Evolutionary conservation across 1,140 invertebrate species (phyloP), one percentile per base, ranked within the genome.

Genomic region (Drosophila bocqueti): DNA sequence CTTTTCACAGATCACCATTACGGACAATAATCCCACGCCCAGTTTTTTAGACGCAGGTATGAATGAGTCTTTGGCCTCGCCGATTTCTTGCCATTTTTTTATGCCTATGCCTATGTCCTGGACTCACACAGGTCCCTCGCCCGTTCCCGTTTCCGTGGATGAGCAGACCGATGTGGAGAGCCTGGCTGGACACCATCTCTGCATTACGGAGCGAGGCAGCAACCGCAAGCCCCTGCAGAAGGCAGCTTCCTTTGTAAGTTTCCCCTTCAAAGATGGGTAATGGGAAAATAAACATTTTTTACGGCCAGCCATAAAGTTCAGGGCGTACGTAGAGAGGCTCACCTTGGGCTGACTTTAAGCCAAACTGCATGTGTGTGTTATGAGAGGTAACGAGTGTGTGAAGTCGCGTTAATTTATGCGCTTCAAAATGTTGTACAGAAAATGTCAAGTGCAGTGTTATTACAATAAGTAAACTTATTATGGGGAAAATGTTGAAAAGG

Each of bases 121-220:
- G 8, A 18, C n/a, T 2, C 3, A 9, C 49, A 16, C 54, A 92
- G 92, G 87, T 55, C 80, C 83, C 43, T 62, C 91, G 55, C 86
- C 74, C 8, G 61, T 83, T 43, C 58, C 81, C 36, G 79, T 78
- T 38, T 93, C 93, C 29, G 94, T 96, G 65, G 95, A 96, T 83
- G 95, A 96, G 45, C 94, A 95, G 83, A 94, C 95, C 42, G 96
- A 96, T 76, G 95, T 95, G 38, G 96, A 94, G 77, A 95, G 94
- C 83, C 94, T 97, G 8, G 96, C 95, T 65, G 96, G 96, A 34
- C 96, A 95, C 92, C 95, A 96, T 80, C 94, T 97, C 29, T 94
- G 95, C 83, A 94, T 97, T 69, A 85, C 78, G 29, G 91, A 93
- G 63, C 71, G 77, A 8, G 90, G 85, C 49, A 81, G 62, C 61